Percentiles rank a stretch among this genome's conserved stretches.
These are phyloP conservation scores for Pica pica DNA, from an alignment of 2,113 vertebrate genomes.

Conservation along the genomic window DNA sequence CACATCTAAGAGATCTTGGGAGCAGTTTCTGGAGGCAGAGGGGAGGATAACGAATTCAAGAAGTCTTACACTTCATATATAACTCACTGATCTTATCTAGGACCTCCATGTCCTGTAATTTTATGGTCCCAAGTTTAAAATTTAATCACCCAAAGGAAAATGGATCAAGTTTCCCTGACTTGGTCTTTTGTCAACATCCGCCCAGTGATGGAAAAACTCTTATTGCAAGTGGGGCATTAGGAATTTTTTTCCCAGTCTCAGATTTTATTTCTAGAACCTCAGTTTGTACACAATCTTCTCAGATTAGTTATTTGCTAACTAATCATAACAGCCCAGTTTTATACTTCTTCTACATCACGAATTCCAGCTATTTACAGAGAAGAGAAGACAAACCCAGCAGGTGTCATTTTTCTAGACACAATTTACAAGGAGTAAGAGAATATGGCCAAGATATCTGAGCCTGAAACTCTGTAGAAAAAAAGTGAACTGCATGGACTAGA, in stretches of 20 bases:
- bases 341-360: neutral
- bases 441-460: constrained; percentile 55
- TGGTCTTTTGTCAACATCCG: neutral
- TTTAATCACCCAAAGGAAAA: constrained; percentile 61
- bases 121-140: constrained; percentile 53
- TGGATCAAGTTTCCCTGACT: constrained; percentile 46
- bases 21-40: neutral
- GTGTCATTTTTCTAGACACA: constrained; percentile 70
- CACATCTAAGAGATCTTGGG: constrained; percentile 29
- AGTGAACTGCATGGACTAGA: constrained; percentile 50
- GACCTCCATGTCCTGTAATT: constrained; percentile 30
- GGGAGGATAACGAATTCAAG: constrained; percentile 40
- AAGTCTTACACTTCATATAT: constrained; percentile 47
- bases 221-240: neutral
- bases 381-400: constrained; percentile 68
- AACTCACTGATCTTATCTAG: constrained; percentile 57
- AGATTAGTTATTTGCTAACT: neutral
- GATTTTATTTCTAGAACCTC: constrained; percentile 12
- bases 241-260: neutral
- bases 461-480: constrained; percentile 62
- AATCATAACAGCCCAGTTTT: neutral
- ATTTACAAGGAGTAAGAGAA: constrained; percentile 59
- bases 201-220: neutral
- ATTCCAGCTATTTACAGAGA: constrained; percentile 27
- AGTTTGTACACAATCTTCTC: neutral